Percentiles rank a stretch among this genome's conserved stretches.
These are phyloP conservation scores for Petrosia ficiformis DNA, from an alignment of 37 sponge, comb jelly and placozoan genomes.

Conservation along the genomic window DNA sequence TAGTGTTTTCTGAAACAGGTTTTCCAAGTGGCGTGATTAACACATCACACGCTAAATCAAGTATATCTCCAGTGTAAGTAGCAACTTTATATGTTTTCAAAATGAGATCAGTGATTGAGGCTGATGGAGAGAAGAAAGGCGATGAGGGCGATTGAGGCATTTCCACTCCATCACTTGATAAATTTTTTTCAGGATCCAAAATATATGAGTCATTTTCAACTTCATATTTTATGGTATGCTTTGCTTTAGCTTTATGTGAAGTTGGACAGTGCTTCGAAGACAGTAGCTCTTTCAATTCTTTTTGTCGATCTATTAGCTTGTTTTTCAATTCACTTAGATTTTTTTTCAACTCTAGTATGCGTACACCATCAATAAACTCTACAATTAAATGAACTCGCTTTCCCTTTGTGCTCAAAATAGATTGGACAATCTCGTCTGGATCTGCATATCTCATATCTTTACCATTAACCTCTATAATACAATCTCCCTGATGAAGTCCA, in stretches of 20 bases:
- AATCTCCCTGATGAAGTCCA: not conserved
- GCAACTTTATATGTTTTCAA: not conserved
- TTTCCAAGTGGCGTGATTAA: not conserved
- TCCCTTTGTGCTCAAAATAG: not conserved
- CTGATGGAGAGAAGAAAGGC: not conserved
- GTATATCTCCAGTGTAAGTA: not conserved
- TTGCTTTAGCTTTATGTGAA: not conserved
- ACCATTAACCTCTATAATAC: slow-evolving; percentile 4
- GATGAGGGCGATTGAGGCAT: not conserved
- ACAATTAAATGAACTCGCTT: slow-evolving; percentile 8
- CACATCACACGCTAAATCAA: not conserved
- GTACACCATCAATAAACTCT: not conserved
- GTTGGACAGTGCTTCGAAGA: not conserved
- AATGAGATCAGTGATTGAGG: not conserved
- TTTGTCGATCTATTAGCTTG: not conserved
- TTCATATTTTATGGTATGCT: not conserved
- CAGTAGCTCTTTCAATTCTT: not conserved
- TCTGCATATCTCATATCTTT: not conserved
- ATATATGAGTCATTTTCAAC: not conserved
- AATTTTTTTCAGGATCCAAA: not conserved
- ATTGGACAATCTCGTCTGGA: not conserved
- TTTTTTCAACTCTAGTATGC: not conserved
- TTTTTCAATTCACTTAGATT: not conserved
- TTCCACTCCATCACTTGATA: not conserved
- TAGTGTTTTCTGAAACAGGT: not conserved